Conservation (phyloP, 2,888 invertebrate genomes). For the Lasioglossum leucozonium region DNA sequence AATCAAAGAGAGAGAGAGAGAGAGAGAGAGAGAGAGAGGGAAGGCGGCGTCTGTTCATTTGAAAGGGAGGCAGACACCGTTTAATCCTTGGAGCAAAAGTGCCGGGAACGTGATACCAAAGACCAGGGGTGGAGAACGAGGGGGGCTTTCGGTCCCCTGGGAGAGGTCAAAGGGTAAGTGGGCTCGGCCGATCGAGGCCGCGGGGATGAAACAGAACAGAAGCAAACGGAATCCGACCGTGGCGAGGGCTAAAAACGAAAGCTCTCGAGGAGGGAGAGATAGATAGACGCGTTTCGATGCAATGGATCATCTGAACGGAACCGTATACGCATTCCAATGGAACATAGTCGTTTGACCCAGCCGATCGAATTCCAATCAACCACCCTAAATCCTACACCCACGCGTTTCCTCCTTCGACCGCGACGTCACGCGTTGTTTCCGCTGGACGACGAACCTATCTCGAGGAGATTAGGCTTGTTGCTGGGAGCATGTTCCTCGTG, state of each 20-base stretch:
- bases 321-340: conserved; percentile 78
- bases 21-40: background rate
- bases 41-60: background rate
- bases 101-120: conserved; percentile 8
- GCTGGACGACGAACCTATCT: conserved; percentile 53
- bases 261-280: background rate
- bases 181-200: conserved; percentile 13
- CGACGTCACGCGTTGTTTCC: conserved; percentile 46
- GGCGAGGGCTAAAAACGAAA: conserved; percentile 19
- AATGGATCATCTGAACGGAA: conserved; percentile 58
- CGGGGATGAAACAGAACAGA: background rate
- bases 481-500: conserved; percentile 38
- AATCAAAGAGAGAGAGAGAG: background rate
- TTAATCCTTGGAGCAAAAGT: conserved; percentile 28
- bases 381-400: conserved; percentile 56
- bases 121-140: background rate
- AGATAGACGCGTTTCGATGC: conserved; percentile 37
- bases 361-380: conserved; percentile 80
- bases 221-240: background rate
- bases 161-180: conserved; percentile 25
- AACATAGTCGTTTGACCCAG: conserved; percentile 78
- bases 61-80: conserved; percentile 17
- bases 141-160: background rate
- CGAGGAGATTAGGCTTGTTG: conserved; percentile 63
- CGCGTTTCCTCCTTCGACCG: background rate